Evolutionary conservation across 2,888 invertebrate genomes (phyloP).

Genomic region (Drosophila eohydei): DNA sequence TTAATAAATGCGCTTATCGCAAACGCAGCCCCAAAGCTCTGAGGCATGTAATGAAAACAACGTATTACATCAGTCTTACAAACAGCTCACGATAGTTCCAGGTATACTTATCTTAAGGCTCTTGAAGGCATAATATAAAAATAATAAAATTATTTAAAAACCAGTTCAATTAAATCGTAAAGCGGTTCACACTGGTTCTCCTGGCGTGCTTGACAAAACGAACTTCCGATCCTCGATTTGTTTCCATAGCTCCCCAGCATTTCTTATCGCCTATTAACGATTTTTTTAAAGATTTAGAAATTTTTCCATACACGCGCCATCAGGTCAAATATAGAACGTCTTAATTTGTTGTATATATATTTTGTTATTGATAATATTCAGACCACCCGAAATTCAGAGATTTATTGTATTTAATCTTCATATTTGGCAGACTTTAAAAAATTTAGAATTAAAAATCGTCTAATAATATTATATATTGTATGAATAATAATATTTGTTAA

Average conservation of each 20-base stretch:
- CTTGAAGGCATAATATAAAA: neutral
- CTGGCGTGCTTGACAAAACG: constrained; percentile 1
- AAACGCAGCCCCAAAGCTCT: neutral
- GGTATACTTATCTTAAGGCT: constrained; percentile 8
- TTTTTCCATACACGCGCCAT: constrained; percentile 43
- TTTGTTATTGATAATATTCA: constrained; percentile 26
- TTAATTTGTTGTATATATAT: constrained; percentile 16
- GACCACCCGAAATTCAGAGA: constrained; percentile 6
- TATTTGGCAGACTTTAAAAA: neutral
- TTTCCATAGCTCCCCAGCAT: neutral
- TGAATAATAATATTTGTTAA: too few species aligned
- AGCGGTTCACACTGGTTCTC: constrained; percentile 29
- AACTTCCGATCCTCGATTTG: constrained; percentile 42
- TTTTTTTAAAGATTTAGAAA: constrained; percentile 29
- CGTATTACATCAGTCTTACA: constrained; percentile 68
- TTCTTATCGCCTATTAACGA: constrained; percentile 28
- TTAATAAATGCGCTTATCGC: constrained; percentile 67
- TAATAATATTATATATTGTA: neutral
- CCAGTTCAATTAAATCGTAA: constrained; percentile 7
- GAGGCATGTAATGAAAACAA: constrained; percentile 67
- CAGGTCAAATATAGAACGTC: constrained; percentile 7
- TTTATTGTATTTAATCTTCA: neutral
- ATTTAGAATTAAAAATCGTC: neutral
- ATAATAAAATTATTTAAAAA: neutral
- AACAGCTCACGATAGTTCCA: constrained; percentile 7